Base-by-base conservation (phyloP, 2,888 invertebrate species). In the Leptopilina myrica region DNA sequence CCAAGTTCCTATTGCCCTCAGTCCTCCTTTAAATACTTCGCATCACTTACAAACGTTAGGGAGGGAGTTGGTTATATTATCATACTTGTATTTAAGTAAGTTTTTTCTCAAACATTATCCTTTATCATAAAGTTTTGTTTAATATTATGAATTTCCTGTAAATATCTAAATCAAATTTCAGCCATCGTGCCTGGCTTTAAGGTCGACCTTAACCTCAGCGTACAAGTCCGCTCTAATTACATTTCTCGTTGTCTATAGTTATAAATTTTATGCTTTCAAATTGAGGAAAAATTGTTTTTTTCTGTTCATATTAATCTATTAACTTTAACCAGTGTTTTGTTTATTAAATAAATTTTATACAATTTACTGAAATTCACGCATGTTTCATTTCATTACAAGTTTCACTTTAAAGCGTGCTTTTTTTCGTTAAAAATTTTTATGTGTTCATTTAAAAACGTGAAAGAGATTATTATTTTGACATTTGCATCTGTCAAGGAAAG, bases 1-100 rank as follows among this genome's bases (percentile, higher is more conserved):
- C 77, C 80, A 84, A 85, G 84, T 87, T 49, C 49, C 49, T 49
- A 49, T 83, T 84, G 81, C 82, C 76, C 86, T 85, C 87, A 15
- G 87, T 90, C 86, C 88, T 88, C 86, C 87, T 89, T 87, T 49
- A 84, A 84, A 86, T 85, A 88, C 83, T 85, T 86, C 85, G 84
- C 85, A 83, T 87, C 85, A 83, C 80, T 86, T 78, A 82, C 82
- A 79, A 81, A 85, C 86, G 86, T 85, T 87, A 87, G 85, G 84
- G 87, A 87, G 88, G 87, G 88, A 88, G 87, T 87, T 20, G 85
- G 83, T 88, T 90, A 85, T 90, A 87, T 87, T 84, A 85, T 88
- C 86, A 84, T 87, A 90, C 88, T 89, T 90, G 90, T 85, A 85
- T 87, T 84, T 78, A 88, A 87, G 90, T 90, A 89, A 90, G 90